A percentile compares a stretch with the other conserved stretches of the same genome.
phyloP scores from a whole-genome alignment of 2,888 invertebrate genomes.

The Notodonta ziczac region DNA sequence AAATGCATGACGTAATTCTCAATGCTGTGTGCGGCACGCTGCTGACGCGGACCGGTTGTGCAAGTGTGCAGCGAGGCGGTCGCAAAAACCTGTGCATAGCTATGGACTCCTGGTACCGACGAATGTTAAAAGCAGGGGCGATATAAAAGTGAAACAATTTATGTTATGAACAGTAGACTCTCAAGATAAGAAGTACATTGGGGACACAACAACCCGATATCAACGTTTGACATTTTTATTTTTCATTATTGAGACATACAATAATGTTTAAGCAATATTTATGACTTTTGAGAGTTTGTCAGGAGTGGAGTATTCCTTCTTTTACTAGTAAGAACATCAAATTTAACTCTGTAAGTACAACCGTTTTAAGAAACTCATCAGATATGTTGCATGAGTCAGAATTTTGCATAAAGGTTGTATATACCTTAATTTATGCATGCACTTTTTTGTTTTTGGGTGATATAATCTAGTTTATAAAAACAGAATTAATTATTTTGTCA shows the following conservation, averaged over 20 bases:
- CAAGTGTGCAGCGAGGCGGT: constrained; percentile 64
- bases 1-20: constrained; percentile 77
- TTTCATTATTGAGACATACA: not conserved
- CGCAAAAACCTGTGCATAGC: constrained; percentile 62
- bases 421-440: not conserved
- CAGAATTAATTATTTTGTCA: not conserved
- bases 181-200: not conserved
- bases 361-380: no score
- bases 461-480: not conserved
- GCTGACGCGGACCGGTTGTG: constrained; percentile 68
- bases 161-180: not conserved
- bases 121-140: constrained; percentile 35
- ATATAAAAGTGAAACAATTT: constrained; percentile 12
- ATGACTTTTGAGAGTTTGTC: no score
- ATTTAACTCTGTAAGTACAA: no score
- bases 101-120: constrained; percentile 71
- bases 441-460: not conserved
- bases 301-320: no score
- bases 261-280: no score
- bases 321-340: no score
- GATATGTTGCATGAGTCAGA: no score
- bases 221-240: not conserved
- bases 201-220: not conserved
- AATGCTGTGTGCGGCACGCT: constrained; percentile 66
- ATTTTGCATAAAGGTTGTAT: not conserved